Evolutionary conservation across 2,888 invertebrate species (phyloP).

Genomic region (Hololepta plana): DNA sequence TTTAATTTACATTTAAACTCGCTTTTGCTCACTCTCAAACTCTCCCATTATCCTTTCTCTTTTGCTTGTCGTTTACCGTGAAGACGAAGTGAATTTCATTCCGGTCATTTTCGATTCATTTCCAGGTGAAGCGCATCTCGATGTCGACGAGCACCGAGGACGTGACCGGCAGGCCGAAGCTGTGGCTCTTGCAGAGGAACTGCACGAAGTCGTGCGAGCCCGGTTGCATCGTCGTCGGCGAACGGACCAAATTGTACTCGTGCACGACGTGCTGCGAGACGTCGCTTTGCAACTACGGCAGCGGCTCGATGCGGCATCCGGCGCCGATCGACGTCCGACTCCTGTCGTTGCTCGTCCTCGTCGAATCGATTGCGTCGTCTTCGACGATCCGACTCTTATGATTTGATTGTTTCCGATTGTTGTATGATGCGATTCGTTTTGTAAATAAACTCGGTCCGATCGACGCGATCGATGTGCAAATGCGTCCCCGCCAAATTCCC

Average conservation of each 20-base stretch:
- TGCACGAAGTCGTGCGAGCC: constrained; percentile 72
- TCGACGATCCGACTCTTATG: background rate
- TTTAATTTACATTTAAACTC: too few species aligned
- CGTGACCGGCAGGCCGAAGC: constrained; percentile 50
- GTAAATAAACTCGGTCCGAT: too few species aligned
- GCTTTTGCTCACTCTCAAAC: too few species aligned
- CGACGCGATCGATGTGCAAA: too few species aligned
- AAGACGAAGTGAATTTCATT: constrained; percentile 54
- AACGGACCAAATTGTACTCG: constrained; percentile 71
- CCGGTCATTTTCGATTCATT: background rate
- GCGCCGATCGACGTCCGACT: constrained; percentile 2
- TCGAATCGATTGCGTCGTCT: background rate
- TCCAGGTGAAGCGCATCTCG: constrained; percentile 62
- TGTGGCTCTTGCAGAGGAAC: constrained; percentile 72
- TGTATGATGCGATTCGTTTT: too few species aligned
- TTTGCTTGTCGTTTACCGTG: constrained; percentile 51
- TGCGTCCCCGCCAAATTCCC: too few species aligned
- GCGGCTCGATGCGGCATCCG: too few species aligned
- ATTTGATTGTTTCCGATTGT: too few species aligned
- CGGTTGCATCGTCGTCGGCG: constrained; percentile 78
- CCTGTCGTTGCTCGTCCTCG: constrained; percentile 1
- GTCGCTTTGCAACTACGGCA: constrained; percentile 63
- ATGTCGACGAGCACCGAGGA: constrained; percentile 73
- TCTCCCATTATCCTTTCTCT: too few species aligned
- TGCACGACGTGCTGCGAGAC: constrained; percentile 73